Evolutionary conservation across 2,113 vertebrate genomes (phyloP).

Genomic region (Datnioides undecimradiatus): DNA sequence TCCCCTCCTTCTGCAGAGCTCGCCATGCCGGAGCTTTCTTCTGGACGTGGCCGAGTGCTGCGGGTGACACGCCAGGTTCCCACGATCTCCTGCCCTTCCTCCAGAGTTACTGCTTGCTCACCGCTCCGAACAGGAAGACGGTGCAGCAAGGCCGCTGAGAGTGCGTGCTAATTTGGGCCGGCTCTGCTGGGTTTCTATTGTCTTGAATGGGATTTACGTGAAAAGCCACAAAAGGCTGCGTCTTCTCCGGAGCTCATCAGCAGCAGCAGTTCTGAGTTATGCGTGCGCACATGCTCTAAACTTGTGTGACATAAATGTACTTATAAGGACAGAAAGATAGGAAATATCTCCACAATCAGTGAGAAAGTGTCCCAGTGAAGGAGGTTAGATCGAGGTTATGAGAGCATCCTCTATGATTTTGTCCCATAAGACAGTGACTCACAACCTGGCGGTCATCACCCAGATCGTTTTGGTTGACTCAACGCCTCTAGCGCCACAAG

Average conservation of each 20-base stretch:
- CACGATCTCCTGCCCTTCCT: constrained; percentile 84
- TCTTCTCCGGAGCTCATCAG: constrained; percentile 28
- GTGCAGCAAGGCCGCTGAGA: constrained; percentile 41
- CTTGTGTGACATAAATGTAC: background rate
- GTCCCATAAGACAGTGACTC: background rate
- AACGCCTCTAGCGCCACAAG: too few relatives aligned
- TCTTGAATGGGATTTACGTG: constrained; percentile 40
- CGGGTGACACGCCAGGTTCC: constrained; percentile 70
- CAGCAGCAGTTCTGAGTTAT: background rate
- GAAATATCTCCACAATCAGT: background rate
- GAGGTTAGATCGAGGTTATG: background rate
- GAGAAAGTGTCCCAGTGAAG: background rate
- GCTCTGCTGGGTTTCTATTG: constrained; percentile 50
- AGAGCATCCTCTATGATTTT: background rate
- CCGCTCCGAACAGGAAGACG: constrained; percentile 68
- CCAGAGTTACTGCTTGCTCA: constrained; percentile 66
- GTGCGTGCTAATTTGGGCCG: constrained; percentile 36
- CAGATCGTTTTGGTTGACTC: too few relatives aligned
- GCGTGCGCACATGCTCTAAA: background rate
- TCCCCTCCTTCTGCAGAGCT: constrained; percentile 45
- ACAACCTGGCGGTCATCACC: background rate
- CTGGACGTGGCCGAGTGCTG: constrained; percentile 42
- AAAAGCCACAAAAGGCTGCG: background rate
- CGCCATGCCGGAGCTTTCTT: constrained; percentile 67
- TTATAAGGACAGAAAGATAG: background rate